Evolutionary conservation across 2,797 vertebrate genomes (phyloP).

Genomic region (Oryzias dopingdopingensis): DNA sequence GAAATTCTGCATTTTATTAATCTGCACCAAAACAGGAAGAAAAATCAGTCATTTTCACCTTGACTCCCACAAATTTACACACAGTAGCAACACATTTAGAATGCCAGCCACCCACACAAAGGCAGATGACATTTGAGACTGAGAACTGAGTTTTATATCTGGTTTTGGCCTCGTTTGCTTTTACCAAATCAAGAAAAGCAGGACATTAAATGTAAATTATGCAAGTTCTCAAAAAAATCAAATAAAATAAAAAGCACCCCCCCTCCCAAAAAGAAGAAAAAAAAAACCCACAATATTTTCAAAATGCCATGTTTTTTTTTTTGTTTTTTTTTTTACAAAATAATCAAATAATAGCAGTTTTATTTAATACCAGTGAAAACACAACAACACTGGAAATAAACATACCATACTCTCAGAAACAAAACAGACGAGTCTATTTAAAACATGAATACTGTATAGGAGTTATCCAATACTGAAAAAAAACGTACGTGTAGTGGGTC

Average conservation of each 20-base stretch:
- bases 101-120: conserved; percentile 42
- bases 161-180: conserved; percentile 1
- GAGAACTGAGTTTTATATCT: conserved; percentile 24
- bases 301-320: background rate
- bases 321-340: too few relatives aligned
- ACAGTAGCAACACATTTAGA: conserved; percentile 39
- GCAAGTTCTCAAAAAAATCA: background rate
- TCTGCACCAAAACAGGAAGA: conserved; percentile 6
- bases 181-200: conserved; percentile 10
- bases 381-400: background rate
- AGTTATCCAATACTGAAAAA: background rate
- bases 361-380: background rate
- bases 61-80: conserved; percentile 31
- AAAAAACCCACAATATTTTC: background rate
- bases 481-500: conserved; percentile 88
- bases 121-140: conserved; percentile 36
- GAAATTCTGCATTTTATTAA: conserved; percentile 4
- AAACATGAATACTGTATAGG: conserved; percentile 1
- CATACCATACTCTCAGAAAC: background rate
- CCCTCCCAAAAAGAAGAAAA: background rate
- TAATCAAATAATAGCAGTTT: background rate
- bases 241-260: background rate
- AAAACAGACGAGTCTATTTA: background rate
- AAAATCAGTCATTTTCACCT: conserved; percentile 17
- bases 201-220: background rate